A percentile compares a stretch with the other conserved stretches of the same genome.
Conservation (phyloP, 2,888 invertebrate genomes). For the Cantharis rustica region DNA sequence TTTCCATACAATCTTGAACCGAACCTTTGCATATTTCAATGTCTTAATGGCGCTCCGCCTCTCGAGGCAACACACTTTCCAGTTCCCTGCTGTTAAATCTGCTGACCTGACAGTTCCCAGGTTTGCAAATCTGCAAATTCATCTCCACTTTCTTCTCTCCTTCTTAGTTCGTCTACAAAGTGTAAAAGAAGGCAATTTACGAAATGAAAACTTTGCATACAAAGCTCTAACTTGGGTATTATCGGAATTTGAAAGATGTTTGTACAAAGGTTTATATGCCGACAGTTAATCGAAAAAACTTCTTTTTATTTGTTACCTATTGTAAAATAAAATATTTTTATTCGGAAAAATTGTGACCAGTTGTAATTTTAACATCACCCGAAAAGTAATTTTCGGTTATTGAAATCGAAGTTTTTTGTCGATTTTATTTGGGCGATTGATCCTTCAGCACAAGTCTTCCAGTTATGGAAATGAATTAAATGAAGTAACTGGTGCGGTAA, state of each 20-base stretch:
- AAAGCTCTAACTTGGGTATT: neutral
- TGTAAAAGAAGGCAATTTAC: conserved; percentile 32
- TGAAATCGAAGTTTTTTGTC: neutral
- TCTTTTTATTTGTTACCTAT: neutral
- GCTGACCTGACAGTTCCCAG: conserved; percentile 31
- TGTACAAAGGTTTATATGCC: neutral
- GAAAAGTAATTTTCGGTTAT: neutral
- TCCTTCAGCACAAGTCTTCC: neutral
- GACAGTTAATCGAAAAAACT: neutral
- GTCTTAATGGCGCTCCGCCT: conserved; percentile 27
- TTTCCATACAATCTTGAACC: conserved; percentile 29
- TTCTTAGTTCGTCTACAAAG: conserved; percentile 21
- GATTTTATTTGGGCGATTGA: neutral
- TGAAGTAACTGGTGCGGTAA: neutral
- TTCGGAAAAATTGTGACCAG: neutral
- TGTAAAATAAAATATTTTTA: neutral
- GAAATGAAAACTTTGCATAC: conserved; percentile 14
- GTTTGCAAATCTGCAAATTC: conserved; percentile 32
- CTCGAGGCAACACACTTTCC: conserved; percentile 27
- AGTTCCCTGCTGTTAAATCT: conserved; percentile 32
- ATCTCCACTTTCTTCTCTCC: conserved; percentile 28
- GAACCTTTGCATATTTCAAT: conserved; percentile 28
- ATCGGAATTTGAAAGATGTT: neutral
- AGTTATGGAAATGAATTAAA: neutral
- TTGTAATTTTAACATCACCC: neutral